These are phyloP conservation scores for Sebastes fasciatus DNA, from an alignment of 2,113 vertebrate genomes.

Conservation along the genomic window DNA sequence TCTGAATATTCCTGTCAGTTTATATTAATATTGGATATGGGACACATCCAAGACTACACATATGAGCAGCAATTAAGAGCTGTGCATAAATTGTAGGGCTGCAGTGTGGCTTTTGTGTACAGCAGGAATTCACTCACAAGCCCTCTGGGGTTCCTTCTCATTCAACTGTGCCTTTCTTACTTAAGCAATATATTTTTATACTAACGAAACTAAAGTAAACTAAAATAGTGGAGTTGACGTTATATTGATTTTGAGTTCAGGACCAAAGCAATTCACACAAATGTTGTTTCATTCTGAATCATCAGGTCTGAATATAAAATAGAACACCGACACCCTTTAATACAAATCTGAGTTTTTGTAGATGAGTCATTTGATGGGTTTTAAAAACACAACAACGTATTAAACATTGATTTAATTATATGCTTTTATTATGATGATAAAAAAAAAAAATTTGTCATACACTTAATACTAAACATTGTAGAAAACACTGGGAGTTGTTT, in stretches of 20 bases:
- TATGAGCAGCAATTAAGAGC: conserved; percentile 44
- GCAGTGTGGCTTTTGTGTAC: conserved; percentile 31
- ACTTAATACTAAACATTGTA: not conserved
- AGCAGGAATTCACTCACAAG: conserved; percentile 38
- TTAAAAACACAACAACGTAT: not conserved
- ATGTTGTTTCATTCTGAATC: not conserved
- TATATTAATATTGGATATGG: conserved; percentile 35
- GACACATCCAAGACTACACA: conserved; percentile 34
- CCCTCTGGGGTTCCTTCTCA: conserved; percentile 27
- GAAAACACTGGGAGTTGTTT: no score
- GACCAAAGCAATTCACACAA: not conserved
- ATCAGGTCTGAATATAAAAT: conserved; percentile 1
- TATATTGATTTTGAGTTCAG: conserved; percentile 9
- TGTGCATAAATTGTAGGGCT: conserved; percentile 23
- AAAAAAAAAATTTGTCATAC: not conserved
- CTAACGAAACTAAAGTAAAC: conserved; percentile 23
- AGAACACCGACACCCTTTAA: not conserved
- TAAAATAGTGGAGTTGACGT: not conserved
- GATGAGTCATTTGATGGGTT: not conserved
- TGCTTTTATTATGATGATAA: not conserved
- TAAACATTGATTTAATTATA: not conserved
- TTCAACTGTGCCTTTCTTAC: conserved; percentile 9
- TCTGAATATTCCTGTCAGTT: conserved; percentile 37
- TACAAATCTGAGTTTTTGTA: not conserved
- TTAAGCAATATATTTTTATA: conserved; percentile 20